phyloP scores from a whole-genome alignment of 1,140 invertebrate genomes.

The Diuraphis noxia region DNA sequence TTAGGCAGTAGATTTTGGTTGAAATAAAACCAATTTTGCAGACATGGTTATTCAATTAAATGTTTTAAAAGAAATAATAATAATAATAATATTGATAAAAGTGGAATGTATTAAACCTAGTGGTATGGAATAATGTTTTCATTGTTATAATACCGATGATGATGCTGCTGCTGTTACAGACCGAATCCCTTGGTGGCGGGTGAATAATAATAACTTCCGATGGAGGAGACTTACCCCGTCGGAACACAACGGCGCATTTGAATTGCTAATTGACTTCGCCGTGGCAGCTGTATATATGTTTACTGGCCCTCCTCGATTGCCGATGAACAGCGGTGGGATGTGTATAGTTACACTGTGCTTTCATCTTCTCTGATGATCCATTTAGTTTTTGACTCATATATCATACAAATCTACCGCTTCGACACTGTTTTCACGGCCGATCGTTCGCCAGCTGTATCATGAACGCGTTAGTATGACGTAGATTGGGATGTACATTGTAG shows the following conservation, averaged over 20 bases:
- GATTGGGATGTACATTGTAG: neutral
- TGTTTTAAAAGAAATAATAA: constrained; percentile 13
- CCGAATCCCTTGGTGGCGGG: neutral
- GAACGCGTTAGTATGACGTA: neutral
- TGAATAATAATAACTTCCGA: constrained; percentile 6
- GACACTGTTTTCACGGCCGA: neutral
- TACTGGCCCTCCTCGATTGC: neutral
- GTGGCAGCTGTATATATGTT: neutral
- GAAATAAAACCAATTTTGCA: neutral
- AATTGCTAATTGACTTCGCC: constrained; percentile 25
- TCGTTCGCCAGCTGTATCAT: neutral
- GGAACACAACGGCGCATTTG: neutral
- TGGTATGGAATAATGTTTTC: neutral
- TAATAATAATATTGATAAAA: constrained; percentile 10
- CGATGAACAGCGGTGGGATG: neutral
- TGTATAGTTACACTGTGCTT: neutral
- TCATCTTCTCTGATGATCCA: constrained; percentile 2
- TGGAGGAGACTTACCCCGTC: neutral
- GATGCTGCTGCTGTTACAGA: neutral
- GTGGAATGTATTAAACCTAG: neutral
- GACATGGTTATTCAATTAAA: constrained; percentile 4
- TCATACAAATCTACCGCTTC: neutral
- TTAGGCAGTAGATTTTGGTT: neutral
- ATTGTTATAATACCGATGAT: neutral
- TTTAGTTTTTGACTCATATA: neutral